Conservation (phyloP, 2,888 invertebrate genomes). For the Sarcophaga carnaria region DNA sequence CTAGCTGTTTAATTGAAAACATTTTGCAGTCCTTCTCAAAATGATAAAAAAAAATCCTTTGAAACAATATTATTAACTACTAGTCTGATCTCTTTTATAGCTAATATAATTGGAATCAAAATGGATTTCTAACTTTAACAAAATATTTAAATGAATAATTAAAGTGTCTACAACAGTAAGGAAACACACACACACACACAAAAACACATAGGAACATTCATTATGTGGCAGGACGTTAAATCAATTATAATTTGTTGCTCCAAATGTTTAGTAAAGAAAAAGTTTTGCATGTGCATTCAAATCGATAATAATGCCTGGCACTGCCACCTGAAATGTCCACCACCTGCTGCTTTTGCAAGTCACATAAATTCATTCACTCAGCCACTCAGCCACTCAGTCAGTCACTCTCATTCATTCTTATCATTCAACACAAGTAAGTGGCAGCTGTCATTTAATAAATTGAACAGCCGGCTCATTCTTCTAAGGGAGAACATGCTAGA, state of each 20-base stretch:
- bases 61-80: no score
- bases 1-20: no score
- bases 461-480: constrained; percentile 21
- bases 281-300: background rate
- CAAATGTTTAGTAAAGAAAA: background rate
- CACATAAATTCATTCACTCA: constrained; percentile 23
- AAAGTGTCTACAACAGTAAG: no score
- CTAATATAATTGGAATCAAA: no score
- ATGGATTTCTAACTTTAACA: no score
- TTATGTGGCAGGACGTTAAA: background rate
- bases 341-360: constrained; percentile 49
- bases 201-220: no score
- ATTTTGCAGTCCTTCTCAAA: no score
- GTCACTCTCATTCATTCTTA: constrained; percentile 41
- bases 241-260: background rate
- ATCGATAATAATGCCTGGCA: constrained; percentile 29
- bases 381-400: constrained; percentile 26
- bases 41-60: no score
- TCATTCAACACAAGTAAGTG: constrained; percentile 56
- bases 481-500: background rate
- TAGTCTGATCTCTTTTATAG: no score
- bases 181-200: no score
- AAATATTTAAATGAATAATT: no score
- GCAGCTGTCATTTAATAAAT: constrained; percentile 58
- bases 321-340: constrained; percentile 35